Evolutionary conservation across 2,113 vertebrate species (phyloP).

Genomic region (Ginglymostoma cirratum): DNA sequence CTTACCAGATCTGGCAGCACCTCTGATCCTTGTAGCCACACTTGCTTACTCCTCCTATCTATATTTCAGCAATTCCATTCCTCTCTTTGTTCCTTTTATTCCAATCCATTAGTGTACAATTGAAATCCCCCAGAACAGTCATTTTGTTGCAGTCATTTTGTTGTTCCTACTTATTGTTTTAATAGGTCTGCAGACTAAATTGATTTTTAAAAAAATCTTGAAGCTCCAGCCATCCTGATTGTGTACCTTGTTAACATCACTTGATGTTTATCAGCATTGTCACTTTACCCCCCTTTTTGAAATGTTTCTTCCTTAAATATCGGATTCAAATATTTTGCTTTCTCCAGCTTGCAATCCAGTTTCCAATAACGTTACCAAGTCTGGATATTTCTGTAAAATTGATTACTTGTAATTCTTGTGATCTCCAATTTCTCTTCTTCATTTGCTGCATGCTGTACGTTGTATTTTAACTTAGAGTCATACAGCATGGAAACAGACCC

Average conservation of each 20-base stretch:
- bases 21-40: not conserved
- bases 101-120: not conserved
- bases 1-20: not conserved
- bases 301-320: not conserved
- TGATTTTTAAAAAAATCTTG: not conserved
- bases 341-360: not conserved
- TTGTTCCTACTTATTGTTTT: not conserved
- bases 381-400: not conserved
- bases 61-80: not conserved
- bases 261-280: not conserved
- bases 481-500: no score
- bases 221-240: not conserved
- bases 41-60: not conserved
- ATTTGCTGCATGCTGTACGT: not conserved
- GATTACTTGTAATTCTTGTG: not conserved
- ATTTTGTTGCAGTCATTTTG: not conserved
- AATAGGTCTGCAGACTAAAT: not conserved
- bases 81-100: not conserved
- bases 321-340: not conserved
- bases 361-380: not conserved
- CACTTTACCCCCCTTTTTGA: not conserved
- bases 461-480: no score
- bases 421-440: not conserved
- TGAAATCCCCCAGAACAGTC: constrained; percentile 11
- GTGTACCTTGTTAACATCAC: not conserved